Conservation (phyloP, 2,113 vertebrate species). For the Corydoras sp. region DNA sequence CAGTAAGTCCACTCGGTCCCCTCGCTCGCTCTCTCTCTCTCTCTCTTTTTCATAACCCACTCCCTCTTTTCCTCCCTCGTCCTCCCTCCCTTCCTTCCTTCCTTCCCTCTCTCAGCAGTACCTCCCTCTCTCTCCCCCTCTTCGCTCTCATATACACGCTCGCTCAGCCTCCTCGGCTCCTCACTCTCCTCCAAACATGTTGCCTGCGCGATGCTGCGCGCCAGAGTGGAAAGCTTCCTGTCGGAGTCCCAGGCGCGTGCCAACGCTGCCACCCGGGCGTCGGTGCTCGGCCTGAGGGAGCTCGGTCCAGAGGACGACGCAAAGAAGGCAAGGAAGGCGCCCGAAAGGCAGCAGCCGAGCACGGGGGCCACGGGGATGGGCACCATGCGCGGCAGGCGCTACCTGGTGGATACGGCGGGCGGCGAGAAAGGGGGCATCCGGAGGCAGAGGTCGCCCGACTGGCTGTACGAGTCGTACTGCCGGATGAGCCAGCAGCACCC, state of each 20-base stretch:
- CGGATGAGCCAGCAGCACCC: conserved; percentile 99
- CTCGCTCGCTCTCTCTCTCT: conserved; percentile 5
- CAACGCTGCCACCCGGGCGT: conserved; percentile 27
- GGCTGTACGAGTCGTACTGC: conserved; percentile 97
- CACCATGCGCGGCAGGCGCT: too few relatives aligned
- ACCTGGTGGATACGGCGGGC: conserved; percentile 21
- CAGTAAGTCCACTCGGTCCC: conserved; percentile 22
- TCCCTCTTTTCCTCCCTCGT: neutral
- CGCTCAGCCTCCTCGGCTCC: conserved; percentile 16
- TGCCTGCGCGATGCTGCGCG: conserved; percentile 50
- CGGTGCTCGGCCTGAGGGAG: conserved; percentile 42
- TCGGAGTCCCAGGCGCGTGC: conserved; percentile 37
- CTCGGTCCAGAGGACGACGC: conserved; percentile 28
- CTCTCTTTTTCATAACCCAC: conserved; percentile 7
- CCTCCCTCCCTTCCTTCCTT: conserved; percentile 7
- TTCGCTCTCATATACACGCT: conserved; percentile 16
- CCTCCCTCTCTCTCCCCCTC: conserved; percentile 3
- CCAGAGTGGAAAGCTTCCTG: conserved; percentile 45
- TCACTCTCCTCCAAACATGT: conserved; percentile 50
- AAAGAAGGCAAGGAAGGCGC: conserved; percentile 25
- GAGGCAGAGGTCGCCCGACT: conserved; percentile 79
- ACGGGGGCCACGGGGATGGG: conserved; percentile 43
- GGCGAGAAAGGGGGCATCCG: conserved; percentile 54
- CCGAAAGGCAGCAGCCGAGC: too few relatives aligned
- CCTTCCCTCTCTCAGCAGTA: conserved; percentile 21